Base-by-base conservation (phyloP, 2,113 vertebrate species). In the Scophthalmus maximus region DNA sequence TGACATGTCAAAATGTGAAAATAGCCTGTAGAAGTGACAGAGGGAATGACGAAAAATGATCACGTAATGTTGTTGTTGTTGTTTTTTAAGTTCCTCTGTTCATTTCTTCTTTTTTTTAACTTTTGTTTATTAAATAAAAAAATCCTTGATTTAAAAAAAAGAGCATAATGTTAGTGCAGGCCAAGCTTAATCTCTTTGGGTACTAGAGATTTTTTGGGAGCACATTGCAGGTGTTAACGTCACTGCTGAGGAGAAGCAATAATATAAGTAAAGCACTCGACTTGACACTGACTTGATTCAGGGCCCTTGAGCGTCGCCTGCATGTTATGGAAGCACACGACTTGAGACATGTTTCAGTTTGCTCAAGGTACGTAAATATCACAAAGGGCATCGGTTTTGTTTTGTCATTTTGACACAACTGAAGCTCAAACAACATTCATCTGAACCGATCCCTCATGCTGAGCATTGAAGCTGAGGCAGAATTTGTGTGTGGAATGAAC, bases 391-490 rank as follows among this genome's bases (percentile, higher is more conserved):
- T 1, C 14, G 53, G 22, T 29, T 60, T 29, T 12, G 34, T 63
- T 46, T 61, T 49, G 58, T 59, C 63, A 23, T 71, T 74, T 62
- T 74, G 38, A 77, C n/a, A 42, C 29, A 57, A 70, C 27, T 79
- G 83, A 73, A 88, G 86, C 81, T 88, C 78, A 87, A 88, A 85
- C 82, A 58, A 17, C 49, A 36, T 27, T 34, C 8, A 51, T 38
- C 73, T 42, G 17, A 1, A 46, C 22, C 5, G 20, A 76, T 73
- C 17, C 47, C 30, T 53, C 26, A 68, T 46, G 42, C n/a, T 46
- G 8, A 76, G 4, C 29, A 18, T 49, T 22, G n/a, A 36, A 40
- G 27, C 3, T 49, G 34, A 56, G 18, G n/a, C 0, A 8, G 25
- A 22, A 23, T 23, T 71, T 18, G 15, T 53, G 11, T 61, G 14